Base-by-base conservation (phyloP, 2,888 invertebrate species). In the Drosophila atripex region DNA sequence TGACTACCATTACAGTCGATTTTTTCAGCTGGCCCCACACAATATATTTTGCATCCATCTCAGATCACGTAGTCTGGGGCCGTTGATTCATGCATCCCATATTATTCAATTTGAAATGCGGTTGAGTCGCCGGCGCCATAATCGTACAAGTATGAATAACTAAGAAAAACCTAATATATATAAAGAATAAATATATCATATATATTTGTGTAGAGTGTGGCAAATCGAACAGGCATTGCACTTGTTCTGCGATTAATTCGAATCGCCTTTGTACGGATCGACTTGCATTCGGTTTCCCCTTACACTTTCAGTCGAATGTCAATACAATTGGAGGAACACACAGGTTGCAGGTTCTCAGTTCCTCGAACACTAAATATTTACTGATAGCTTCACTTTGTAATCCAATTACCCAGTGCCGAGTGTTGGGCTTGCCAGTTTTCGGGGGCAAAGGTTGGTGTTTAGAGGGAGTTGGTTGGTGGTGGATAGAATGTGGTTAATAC, bases 31-130 rank as follows among this genome's bases (percentile, higher is more conserved):
- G 49, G 46, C 66, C 21, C 66, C 63, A 55, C 63, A 76, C 49
- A 14, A 53, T 53, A 41, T 5, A 35, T 50, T 51, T 39, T 30
- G 45, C 41, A 58, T 43, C 35, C 28, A 18, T 23, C 12, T 14
- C 35, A 7, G 53, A 76, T 85, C 76, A 85, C 85, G 79, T 79
- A 83, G 64, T 65, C 28, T 7, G 16, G 14, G 32, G 2, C 35
- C 11, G 38, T 60, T 79, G 84, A 84, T 58, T 79, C 79, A 79
- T 64, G 35, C 68, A 35, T 45, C 25, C 53, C 39, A 39, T 43
- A 70, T 23, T 41, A 75, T 72, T 75, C 54, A 39, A 58, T 69
- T 68, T 21, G n/a, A 52, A 58, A 52, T 68, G 68, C 59, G 70
- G 68, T 68, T 66, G 65, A 65, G 45, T 47, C 32, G 65, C 11